These are phyloP conservation scores for Pomatostomus ruficeps DNA, from an alignment of 2,113 vertebrate genomes.

Conservation along the genomic window DNA sequence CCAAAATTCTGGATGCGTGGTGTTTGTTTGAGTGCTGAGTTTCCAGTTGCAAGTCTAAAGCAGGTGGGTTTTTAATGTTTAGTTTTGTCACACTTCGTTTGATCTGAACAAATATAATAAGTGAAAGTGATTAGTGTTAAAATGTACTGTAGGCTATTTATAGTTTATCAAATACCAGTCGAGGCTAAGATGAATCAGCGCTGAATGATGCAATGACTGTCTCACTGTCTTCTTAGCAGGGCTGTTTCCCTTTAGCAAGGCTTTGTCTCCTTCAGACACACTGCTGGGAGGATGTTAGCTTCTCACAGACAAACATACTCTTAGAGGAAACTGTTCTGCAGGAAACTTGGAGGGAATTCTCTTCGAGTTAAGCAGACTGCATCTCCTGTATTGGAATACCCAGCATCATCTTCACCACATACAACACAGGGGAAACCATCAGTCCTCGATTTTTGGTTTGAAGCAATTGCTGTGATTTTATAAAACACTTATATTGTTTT, in stretches of 20 bases:
- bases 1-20: neutral
- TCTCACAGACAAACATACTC: neutral
- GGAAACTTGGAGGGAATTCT: neutral
- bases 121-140: neutral
- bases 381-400: neutral
- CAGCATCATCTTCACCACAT: neutral
- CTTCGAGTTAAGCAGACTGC: neutral
- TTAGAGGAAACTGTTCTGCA: neutral
- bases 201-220: neutral
- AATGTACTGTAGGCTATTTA: neutral
- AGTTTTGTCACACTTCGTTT: neutral
- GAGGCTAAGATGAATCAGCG: neutral
- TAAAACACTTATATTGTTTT: neutral
- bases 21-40: neutral
- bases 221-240: neutral
- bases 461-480: neutral
- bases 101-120: neutral
- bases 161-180: neutral
- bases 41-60: neutral
- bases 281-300: neutral
- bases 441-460: neutral
- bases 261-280: neutral
- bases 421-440: neutral
- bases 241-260: neutral
- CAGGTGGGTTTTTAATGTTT: accelerated